Evolutionary conservation across 2,797 vertebrate genomes (phyloP).

Genomic region (Parambassis ranga): DNA sequence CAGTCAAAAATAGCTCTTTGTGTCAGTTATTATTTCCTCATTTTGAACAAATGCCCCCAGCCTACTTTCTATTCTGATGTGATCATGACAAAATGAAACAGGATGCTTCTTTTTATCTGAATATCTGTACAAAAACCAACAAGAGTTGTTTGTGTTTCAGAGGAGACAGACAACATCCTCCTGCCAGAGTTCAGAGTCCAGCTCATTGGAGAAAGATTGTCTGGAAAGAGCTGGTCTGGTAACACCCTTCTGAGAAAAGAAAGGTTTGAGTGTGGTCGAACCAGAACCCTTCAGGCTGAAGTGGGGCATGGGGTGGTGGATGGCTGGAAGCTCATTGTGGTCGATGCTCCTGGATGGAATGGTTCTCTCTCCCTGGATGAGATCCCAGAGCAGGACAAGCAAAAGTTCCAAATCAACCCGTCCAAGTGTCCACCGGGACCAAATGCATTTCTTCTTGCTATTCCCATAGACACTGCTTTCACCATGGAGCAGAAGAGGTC

Average conservation of each 20-base stretch:
- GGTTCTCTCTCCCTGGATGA: conserved; percentile 34
- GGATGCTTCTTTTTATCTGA: background rate
- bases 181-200: conserved; percentile 23
- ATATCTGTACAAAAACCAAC: background rate
- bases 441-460: conserved; percentile 42
- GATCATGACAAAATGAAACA: background rate
- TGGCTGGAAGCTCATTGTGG: conserved; percentile 36
- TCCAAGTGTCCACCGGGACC: conserved; percentile 49
- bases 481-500: conserved; percentile 15
- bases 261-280: conserved; percentile 45
- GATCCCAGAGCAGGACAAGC: conserved; percentile 50
- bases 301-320: conserved; percentile 19
- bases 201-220: conserved; percentile 49
- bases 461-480: conserved; percentile 48
- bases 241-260: conserved; percentile 52
- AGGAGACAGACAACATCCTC: background rate
- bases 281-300: conserved; percentile 42
- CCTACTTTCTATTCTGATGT: background rate
- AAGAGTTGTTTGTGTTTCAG: conserved; percentile 14
- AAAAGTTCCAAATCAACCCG: conserved; percentile 35
- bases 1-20: conserved; percentile 39
- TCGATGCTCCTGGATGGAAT: conserved; percentile 57
- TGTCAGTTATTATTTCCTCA: conserved; percentile 32
- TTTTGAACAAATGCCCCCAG: background rate
- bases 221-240: conserved; percentile 53